Conservation (phyloP, 2,113 vertebrate genomes). For the Cynocephalus volans region DNA sequence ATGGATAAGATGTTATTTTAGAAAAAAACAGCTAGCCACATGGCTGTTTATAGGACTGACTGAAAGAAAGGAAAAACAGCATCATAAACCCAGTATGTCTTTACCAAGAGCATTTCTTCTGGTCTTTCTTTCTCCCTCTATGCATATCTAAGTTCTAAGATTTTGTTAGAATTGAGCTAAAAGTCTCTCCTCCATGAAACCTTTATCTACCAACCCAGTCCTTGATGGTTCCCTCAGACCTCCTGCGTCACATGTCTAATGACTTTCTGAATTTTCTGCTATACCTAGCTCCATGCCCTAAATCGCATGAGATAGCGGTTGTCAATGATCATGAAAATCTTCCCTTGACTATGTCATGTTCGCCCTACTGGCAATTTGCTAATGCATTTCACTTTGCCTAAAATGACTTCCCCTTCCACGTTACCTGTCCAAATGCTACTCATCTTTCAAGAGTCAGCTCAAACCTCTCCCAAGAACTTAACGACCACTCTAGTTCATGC, state of each 20-base stretch:
- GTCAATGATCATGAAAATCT: not conserved
- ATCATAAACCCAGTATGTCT: not conserved
- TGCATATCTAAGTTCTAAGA: not conserved
- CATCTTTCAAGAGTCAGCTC: not conserved
- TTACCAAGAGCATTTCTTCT: not conserved
- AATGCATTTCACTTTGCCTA: not conserved
- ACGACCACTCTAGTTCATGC: not conserved
- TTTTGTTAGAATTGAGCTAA: not conserved
- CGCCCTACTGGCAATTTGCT: not conserved
- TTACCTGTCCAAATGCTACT: not conserved
- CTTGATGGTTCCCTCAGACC: not conserved
- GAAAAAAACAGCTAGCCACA: not conserved
- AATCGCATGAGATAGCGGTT: not conserved
- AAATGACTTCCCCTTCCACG: not conserved
- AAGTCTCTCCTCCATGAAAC: not conserved
- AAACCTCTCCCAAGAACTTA: not conserved
- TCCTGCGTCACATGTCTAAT: not conserved
- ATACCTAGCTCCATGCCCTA: not conserved
- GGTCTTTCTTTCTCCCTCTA: not conserved
- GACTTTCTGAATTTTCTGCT: not conserved
- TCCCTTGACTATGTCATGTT: not conserved
- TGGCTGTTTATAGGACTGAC: slow-evolving; percentile 15
- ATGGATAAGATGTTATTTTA: not conserved
- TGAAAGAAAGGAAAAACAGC: not conserved
- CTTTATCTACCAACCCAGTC: not conserved